Percentiles rank a stretch among this genome's conserved stretches.
Evolutionary conservation across 1,140 invertebrate genomes (phyloP).

Genomic region (Drosophila quadrilineata): DNA sequence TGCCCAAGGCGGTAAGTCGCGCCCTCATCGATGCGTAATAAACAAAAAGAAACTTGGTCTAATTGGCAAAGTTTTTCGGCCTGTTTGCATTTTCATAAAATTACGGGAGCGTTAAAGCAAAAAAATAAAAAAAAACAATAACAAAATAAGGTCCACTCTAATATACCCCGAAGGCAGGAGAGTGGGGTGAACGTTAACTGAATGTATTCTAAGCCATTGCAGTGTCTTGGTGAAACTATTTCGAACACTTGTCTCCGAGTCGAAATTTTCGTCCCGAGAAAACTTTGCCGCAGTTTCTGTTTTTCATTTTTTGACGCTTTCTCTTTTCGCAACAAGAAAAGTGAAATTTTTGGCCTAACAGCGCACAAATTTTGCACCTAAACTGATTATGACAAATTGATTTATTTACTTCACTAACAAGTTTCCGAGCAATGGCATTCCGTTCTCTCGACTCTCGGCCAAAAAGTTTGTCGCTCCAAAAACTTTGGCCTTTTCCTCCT

Average conservation of each 20-base stretch:
- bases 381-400: slow-evolving; percentile 81
- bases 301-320: slow-evolving; percentile 6
- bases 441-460: slow-evolving; percentile 38
- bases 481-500: slow-evolving; percentile 57
- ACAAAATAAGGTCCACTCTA: slow-evolving; percentile 27
- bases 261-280: background rate
- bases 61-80: slow-evolving; percentile 70
- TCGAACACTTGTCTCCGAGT: slow-evolving; percentile 15
- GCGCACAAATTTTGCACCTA: slow-evolving; percentile 75
- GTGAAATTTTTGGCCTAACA: slow-evolving; percentile 71
- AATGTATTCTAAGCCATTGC: too few species aligned
- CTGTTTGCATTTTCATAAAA: slow-evolving; percentile 63
- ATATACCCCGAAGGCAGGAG: slow-evolving; percentile 2
- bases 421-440: slow-evolving; percentile 75
- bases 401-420: slow-evolving; percentile 81
- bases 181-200: too few species aligned
- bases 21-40: background rate
- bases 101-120: slow-evolving; percentile 52
- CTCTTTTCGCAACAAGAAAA: slow-evolving; percentile 40
- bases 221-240: background rate
- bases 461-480: slow-evolving; percentile 65
- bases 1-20: slow-evolving; percentile 82
- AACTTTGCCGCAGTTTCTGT: background rate
- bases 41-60: slow-evolving; percentile 52
- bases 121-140: slow-evolving; percentile 53